Conservation (phyloP, 2,888 invertebrate genomes). For the Drosophila testacea region DNA sequence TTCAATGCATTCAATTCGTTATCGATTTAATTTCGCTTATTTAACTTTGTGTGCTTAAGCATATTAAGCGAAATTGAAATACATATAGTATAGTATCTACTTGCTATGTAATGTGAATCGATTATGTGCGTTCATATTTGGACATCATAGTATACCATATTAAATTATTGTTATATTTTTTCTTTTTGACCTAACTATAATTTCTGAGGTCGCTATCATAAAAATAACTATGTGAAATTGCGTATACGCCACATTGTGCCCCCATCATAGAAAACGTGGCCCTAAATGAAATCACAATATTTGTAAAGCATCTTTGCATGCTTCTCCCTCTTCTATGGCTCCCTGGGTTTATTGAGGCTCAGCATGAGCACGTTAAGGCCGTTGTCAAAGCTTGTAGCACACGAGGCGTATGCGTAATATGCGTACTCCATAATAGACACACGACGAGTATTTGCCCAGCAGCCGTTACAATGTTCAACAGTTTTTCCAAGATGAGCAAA, state of each 20-base stretch:
- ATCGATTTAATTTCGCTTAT: constrained; percentile 45
- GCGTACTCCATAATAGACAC: constrained; percentile 14
- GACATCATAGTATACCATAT: neutral
- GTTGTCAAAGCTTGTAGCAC: constrained; percentile 15
- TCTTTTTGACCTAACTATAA: constrained; percentile 7
- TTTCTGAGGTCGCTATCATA: neutral
- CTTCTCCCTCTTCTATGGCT: constrained; percentile 5
- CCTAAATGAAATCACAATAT: constrained; percentile 67
- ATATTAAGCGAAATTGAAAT: constrained; percentile 46
- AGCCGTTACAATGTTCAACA: constrained; percentile 21
- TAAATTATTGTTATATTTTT: neutral
- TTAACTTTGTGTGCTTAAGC: constrained; percentile 57
- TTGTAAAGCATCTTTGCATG: constrained; percentile 48
- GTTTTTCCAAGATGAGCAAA: constrained; percentile 29
- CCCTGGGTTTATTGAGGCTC: constrained; percentile 5
- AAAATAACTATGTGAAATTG: constrained; percentile 19
- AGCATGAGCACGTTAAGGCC: constrained; percentile 17
- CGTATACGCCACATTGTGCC: constrained; percentile 33
- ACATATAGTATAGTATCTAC: neutral
- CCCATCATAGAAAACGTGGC: constrained; percentile 13
- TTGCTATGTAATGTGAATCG: no score
- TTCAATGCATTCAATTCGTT: constrained; percentile 51
- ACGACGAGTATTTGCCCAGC: constrained; percentile 19
- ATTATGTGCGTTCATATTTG: neutral
- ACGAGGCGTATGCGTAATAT: constrained; percentile 45